A percentile compares a stretch with the other conserved stretches of the same genome.
Conservation (phyloP, 1,140 invertebrate genomes). For the Rhyacophila brunnea region DNA sequence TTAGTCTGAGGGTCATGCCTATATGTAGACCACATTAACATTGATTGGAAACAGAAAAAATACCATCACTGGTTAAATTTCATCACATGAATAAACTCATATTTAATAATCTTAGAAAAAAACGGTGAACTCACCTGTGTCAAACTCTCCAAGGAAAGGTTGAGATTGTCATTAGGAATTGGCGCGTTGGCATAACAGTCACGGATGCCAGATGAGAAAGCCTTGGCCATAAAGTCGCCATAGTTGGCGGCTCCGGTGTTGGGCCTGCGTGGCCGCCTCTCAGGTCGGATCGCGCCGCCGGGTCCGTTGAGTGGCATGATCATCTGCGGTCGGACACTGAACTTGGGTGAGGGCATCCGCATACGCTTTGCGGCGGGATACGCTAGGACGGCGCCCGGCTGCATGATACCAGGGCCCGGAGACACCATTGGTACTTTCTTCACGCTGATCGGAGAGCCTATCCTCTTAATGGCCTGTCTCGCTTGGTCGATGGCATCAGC, state of each 20-base stretch:
- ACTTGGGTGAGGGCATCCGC: slow-evolving; percentile 1
- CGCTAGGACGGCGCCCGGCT: not conserved
- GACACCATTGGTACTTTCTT: slow-evolving; percentile 8
- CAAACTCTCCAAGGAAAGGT: slow-evolving; percentile 50
- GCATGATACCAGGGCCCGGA: not conserved
- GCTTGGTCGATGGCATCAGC: slow-evolving; percentile 5
- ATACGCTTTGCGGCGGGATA: not conserved
- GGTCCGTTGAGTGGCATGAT: not conserved
- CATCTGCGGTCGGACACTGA: not conserved
- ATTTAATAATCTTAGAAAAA: too few relatives aligned
- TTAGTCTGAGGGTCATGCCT: too few relatives aligned
- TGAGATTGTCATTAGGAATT: slow-evolving; percentile 45
- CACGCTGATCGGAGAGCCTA: slow-evolving; percentile 19
- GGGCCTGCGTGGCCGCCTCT: slow-evolving; percentile 34
- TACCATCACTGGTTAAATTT: too few relatives aligned
- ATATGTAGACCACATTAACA: too few relatives aligned
- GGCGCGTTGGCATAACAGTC: slow-evolving; percentile 17
- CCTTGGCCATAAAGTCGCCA: slow-evolving; percentile 37
- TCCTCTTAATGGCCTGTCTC: slow-evolving; percentile 15
- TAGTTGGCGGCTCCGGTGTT: slow-evolving; percentile 38
- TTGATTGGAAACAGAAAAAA: not conserved
- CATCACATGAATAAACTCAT: too few relatives aligned
- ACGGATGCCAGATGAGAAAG: slow-evolving; percentile 15
- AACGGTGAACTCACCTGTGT: slow-evolving; percentile 47
- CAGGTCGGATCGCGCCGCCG: not conserved